Base-by-base conservation (phyloP, 2,888 invertebrate genomes). In the Noctua comes region DNA sequence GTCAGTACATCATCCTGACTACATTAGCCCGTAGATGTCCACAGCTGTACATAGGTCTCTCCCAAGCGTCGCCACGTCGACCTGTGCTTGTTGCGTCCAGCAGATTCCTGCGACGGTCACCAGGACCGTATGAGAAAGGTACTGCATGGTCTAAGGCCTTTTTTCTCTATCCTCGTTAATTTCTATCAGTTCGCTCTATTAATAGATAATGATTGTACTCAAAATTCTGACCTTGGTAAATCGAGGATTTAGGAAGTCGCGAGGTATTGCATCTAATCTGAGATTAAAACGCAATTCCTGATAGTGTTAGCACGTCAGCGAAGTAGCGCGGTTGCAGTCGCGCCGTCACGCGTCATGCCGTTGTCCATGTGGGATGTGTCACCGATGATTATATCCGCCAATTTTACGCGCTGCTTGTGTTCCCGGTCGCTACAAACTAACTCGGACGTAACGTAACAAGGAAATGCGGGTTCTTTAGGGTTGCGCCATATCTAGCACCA, bases 251-350 rank as follows among this genome's bases (percentile, higher is more conserved):
- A 18, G 16, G 36, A 40, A 27, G 18, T 11, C 64, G 36, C 64
- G 24, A 78, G n/a, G 43, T 27, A 40, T 69, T 51, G 13, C 24
- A 46, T 64, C 7, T 65, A 65, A 57, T 72, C 46, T 75, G 40
- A 16, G 54, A 68, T 43, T 48, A 65, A 40, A 48, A 76, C 57
- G 62, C 68, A 68, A 51, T 81, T 76, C 40, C 64, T 57, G 36
- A 43, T 72, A 64, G 8, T 18, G n/a, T 31, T 36, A 40, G 54
- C 31, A 51, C 57, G 68, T 43, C 48, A 62, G 27, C 21, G 68
- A 64, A 51, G 57, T 65, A 66, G 24, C 80, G 48, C 81, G 79
- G 80, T 46, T 82, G 80, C 76, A 68, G 24, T 36, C 76, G n/a
- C 68, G 24, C 0, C 46, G 77, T 51, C 40, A 65, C 51, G 21